phyloP scores from a whole-genome alignment of 2,888 invertebrate genomes.

The Sinohyriopsis cumingii region DNA sequence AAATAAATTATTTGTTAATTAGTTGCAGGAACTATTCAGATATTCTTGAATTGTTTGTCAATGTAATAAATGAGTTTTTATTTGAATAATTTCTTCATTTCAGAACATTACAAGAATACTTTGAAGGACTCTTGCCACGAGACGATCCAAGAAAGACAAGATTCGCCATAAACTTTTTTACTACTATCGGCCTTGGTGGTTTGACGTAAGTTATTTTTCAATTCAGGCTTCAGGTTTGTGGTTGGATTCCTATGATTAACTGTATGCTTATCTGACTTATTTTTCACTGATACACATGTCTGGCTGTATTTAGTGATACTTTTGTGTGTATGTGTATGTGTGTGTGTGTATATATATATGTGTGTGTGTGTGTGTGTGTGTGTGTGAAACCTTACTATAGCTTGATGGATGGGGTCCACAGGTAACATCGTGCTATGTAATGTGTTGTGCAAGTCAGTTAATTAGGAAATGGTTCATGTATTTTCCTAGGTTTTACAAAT shows the following conservation, averaged over 20 bases:
- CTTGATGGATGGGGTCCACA: no score
- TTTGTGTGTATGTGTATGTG: no score
- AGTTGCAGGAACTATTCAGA: no score
- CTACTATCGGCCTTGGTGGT: slow-evolving; percentile 96
- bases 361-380: no score
- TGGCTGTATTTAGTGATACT: neutral
- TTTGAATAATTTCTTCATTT: slow-evolving; percentile 60
- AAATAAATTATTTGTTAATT: no score
- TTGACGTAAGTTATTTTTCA: slow-evolving; percentile 79
- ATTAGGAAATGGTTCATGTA: no score
- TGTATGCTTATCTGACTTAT: neutral
- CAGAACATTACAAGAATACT: slow-evolving; percentile 88
- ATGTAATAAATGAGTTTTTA: neutral
- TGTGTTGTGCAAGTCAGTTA: no score
- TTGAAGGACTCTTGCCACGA: slow-evolving; percentile 93
- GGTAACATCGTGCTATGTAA: no score
- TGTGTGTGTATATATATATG: no score
- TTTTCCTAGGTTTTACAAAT: no score
- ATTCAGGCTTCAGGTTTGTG: neutral
- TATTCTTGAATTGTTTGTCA: no score
- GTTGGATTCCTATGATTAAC: slow-evolving; percentile 9
- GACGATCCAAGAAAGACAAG: slow-evolving; percentile 97
- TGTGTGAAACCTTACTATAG: no score
- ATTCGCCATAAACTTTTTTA: slow-evolving; percentile 98
- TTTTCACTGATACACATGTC: neutral